Conservation (phyloP, 1,140 invertebrate species). For the Anoplolepis gracilipes region DNA sequence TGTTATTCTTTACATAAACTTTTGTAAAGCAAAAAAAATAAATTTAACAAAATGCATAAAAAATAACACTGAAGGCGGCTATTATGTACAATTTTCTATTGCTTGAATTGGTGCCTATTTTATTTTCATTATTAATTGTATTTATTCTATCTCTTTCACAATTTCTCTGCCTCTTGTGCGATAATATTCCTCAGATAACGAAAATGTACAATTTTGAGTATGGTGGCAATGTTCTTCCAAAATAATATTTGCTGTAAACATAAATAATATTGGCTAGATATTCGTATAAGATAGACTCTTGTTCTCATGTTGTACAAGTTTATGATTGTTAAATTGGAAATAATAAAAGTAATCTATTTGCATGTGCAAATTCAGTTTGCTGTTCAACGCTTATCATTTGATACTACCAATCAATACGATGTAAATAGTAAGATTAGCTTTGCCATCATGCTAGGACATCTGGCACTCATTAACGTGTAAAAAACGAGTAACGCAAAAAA, state of each 20-base stretch:
- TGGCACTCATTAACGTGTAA: conserved; percentile 1
- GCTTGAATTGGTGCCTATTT: conserved; percentile 81
- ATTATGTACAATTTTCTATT: conserved; percentile 76
- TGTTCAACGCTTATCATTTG: conserved; percentile 15
- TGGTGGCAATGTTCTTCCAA: conserved; percentile 64
- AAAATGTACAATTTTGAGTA: conserved; percentile 37
- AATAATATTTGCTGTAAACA: conserved; percentile 35
- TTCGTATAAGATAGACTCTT: conserved; percentile 51
- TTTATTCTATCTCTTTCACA: conserved; percentile 71
- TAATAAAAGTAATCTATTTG: conserved; percentile 46
- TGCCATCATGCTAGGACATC: conserved; percentile 44
- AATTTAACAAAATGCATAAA: conserved; percentile 66
- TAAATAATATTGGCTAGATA: conserved; percentile 44
- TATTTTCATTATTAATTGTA: conserved; percentile 76
- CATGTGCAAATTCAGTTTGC: conserved; percentile 36
- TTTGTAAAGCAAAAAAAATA: conserved; percentile 68
- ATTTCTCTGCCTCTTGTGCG: conserved; percentile 65
- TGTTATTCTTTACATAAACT: conserved; percentile 62
- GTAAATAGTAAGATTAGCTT: conserved; percentile 43
- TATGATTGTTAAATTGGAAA: conserved; percentile 59
- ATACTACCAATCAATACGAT: conserved; percentile 9
- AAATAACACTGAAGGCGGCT: conserved; percentile 76
- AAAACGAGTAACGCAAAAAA: not conserved
- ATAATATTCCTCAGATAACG: conserved; percentile 3
- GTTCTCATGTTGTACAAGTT: conserved; percentile 59